Base-by-base conservation (phyloP, 2,888 invertebrate species). In the Oscheius onirici region DNA sequence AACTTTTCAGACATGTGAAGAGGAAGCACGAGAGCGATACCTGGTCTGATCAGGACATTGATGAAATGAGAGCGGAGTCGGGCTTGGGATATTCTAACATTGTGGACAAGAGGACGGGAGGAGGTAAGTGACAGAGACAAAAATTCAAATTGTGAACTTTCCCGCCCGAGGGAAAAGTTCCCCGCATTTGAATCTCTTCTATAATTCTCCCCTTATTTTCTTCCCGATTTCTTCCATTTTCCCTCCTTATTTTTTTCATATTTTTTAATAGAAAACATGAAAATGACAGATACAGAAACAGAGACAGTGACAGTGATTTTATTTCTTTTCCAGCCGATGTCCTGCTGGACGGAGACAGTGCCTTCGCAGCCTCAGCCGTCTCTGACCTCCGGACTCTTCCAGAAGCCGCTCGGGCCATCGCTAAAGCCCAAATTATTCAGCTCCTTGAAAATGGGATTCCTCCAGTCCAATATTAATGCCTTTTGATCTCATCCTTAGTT, bases 281-380 rank as follows among this genome's bases (percentile, higher is more conserved):
- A n/a, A n/a, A n/a, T n/a, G n/a, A n/a, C n/a, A n/a, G n/a, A n/a
- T n/a, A n/a, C n/a, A n/a, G n/a, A n/a, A n/a, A n/a, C n/a, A n/a
- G n/a, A n/a, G n/a, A n/a, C n/a, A n/a, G n/a, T n/a, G n/a, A n/a
- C n/a, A n/a, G n/a, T n/a, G n/a, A n/a, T n/a, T n/a, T n/a, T n/a
- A n/a, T n/a, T n/a, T n/a, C n/a, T 20, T 2, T 40, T 66, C 40
- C 24, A 66, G 73, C 68, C 0, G 81, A 82, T 43, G 76, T 81
- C 2, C 72, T 81, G 1, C 71, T 83, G 3, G 84, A 84, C 72
- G 84, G 84, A 11, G 84, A 84, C 58, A 79, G 83, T 1, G 83
- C 84, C 13, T 84, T 84, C 71, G 83, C 84, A 6, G 78, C 82
- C 0, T 83, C 83, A 26, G 82, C 79, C 15, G 83, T 83, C 3